Evolutionary conservation across 2,888 invertebrate species (phyloP), one percentile per base, ranked within the genome.

Genomic region (Cyrtodaria siliqua): DNA sequence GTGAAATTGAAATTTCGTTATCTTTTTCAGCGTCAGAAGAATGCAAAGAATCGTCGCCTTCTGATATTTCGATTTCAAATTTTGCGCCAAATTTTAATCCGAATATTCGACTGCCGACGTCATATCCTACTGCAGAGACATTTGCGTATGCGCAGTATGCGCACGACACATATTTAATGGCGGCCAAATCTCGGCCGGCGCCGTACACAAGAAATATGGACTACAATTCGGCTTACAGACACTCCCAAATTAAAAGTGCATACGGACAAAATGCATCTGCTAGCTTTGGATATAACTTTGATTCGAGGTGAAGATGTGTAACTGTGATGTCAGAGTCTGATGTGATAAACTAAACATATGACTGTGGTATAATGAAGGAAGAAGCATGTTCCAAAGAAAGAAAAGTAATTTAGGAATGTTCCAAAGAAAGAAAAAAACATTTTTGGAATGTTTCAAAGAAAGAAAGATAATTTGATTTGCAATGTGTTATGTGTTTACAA

Each of bases 191-290:
- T 14, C 69, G 91, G n/a, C 87, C 89, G 16, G 78, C 89, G 8
- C 91, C 92, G 18, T 91, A 91, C 80, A 71, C 86, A 9, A 74
- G 90, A 23, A 86, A 87, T 27, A 80, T 90, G 81, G 92, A 92
- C 62, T 91, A 92, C 62, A 60, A 84, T 0, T 67, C 84, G 2
- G 82, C 86, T 2, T 86, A 90, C 50, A 90, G 91, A 77, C 86
- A 87, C 26, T 86, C 90, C 1, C 77, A 89, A 33, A 84, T 92
- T 62, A 89, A 91, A 55, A 88, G 90, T 42, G 80, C 90, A 26
- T 90, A 91, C 49, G 86, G 86, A 38, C 81, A 81, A 55, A 68
- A 52, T 59, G 56, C 77, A 1, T 42, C 73, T 2, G 49, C 79
- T 2, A 63, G 78, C 18, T 81, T 72, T 62, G 75, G 75, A 38